Percentiles rank a stretch among this genome's conserved stretches.
phyloP scores from a whole-genome alignment of 2,888 invertebrate species.

The Fragum whitleyi region DNA sequence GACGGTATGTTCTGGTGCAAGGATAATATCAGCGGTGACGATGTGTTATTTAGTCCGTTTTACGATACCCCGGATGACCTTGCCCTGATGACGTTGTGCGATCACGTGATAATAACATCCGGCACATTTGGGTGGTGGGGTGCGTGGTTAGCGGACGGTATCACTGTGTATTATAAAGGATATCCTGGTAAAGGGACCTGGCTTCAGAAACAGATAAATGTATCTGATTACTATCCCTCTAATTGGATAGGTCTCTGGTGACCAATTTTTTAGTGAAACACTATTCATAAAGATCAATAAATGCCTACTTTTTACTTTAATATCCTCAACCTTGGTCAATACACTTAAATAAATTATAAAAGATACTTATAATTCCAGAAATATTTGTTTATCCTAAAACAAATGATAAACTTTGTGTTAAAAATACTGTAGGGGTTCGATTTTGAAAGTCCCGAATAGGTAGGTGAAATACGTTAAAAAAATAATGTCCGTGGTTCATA shows the following conservation, averaged over 20 bases:
- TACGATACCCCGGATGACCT: conserved; percentile 62
- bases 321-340: too few species aligned
- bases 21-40: conserved; percentile 49
- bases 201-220: conserved; percentile 58
- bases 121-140: conserved; percentile 83
- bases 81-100: conserved; percentile 68
- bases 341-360: too few species aligned
- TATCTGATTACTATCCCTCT: conserved; percentile 68
- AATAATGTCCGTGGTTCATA: too few species aligned
- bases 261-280: too few species aligned
- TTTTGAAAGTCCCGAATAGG: too few species aligned
- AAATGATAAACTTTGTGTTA: too few species aligned
- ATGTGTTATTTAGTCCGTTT: conserved; percentile 57
- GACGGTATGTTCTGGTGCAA: conserved; percentile 69
- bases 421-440: too few species aligned
- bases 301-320: too few species aligned
- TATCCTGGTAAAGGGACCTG: conserved; percentile 63
- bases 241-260: conserved; percentile 65
- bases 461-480: too few species aligned
- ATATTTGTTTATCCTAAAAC: too few species aligned
- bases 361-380: too few species aligned
- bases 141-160: conserved; percentile 78
- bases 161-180: conserved; percentile 68
- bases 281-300: too few species aligned
- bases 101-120: conserved; percentile 86